These are phyloP conservation scores for Caenorhabditis auriculariae DNA, from an alignment of 2,888 invertebrate species.

Conservation along the genomic window DNA sequence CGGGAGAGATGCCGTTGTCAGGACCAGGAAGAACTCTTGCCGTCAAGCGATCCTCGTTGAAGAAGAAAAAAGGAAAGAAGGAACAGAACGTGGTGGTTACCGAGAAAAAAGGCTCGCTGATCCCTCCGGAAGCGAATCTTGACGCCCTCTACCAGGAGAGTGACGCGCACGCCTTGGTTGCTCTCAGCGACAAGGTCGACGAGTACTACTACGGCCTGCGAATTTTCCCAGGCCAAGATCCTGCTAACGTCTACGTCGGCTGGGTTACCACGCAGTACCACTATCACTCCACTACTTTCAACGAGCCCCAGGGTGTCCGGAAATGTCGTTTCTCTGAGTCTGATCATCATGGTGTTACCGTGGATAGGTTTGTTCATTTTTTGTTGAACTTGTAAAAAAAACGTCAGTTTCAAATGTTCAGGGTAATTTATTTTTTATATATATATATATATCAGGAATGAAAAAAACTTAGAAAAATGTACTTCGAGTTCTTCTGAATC, in stretches of 20 bases:
- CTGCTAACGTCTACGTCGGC: constrained; percentile 90
- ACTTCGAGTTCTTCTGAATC: no score
- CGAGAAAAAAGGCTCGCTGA: constrained; percentile 22
- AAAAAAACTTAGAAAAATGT: no score
- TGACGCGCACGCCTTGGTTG: constrained; percentile 35
- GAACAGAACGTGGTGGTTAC: constrained; percentile 11
- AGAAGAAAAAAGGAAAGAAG: constrained; percentile 50
- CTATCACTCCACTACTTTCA: constrained; percentile 35
- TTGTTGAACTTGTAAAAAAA: neutral
- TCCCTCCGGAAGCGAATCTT: constrained; percentile 16
- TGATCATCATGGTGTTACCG: constrained; percentile 78
- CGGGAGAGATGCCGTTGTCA: constrained; percentile 55
- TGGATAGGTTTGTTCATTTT: constrained; percentile 43
- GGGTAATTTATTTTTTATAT: neutral
- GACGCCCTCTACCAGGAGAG: constrained; percentile 22
- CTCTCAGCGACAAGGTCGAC: constrained; percentile 72
- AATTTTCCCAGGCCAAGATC: constrained; percentile 92
- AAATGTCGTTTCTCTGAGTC: constrained; percentile 87
- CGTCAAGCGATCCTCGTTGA: constrained; percentile 40
- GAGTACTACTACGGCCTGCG: constrained; percentile 89
- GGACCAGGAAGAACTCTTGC: constrained; percentile 57
- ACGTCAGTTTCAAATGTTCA: neutral
- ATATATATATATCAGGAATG: neutral
- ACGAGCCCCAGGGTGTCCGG: constrained; percentile 46
- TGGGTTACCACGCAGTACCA: constrained; percentile 91